Evolutionary conservation across 2,797 vertebrate species (phyloP), one percentile per base, ranked within the genome.

Genomic region (Bovichtus variegatus): DNA sequence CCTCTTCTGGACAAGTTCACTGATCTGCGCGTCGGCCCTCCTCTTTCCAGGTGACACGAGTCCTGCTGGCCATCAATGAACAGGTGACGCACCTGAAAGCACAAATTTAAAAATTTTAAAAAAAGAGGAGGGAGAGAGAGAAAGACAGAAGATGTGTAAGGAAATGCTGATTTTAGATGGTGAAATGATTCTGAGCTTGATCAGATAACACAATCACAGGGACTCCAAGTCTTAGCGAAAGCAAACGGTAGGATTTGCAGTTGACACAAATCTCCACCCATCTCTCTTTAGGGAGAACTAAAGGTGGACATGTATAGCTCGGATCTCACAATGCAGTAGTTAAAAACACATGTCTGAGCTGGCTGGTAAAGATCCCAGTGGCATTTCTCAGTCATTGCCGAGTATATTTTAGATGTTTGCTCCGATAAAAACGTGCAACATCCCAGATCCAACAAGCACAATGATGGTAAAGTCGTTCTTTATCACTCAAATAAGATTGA

Each of bases 11-110:
- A 96, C 63, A 97, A 92, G 83, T 94, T 96, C 51, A 94, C 81
- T 0, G 97, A 96, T 92, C 95, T 95, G 47, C 92, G 91, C 15
- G 91, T 72, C 0, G 96, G 95, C 71, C 90, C 94, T 67, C 92
- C 87, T 82, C 93, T 93, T 80, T 95, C 95, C 18, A 95, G 85
- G 21, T 83, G 89, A 74, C 81, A 91, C 0, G 77, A 88, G 57
- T 93, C 93, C 70, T 97, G 90, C 66, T 96, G 96, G 27, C 93
- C 97, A 19, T 95, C 96, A 59, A 97, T 88, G 68, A 96, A 97
- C 34, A 99, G 91, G 2, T 99, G 98, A 43, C 95, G 96, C 59
- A 99, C 97, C 98, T 99, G 64, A 1, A 25, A 81, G 31, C 0
- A 25, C 31, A 23, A n/a, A n/a, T n/a, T n/a, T n/a, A n/a, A n/a